phyloP scores from a whole-genome alignment of 1,140 invertebrate genomes.

The roundworm (Caenorhabditis elegans) region WBcel235 BX284605.5:14995001-14995500 shows the following conservation, averaged over 20 bases:
- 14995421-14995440: too few relatives aligned
- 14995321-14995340: too few relatives aligned
- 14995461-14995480: too few relatives aligned
- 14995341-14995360: too few relatives aligned
- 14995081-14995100: neutral
- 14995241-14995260: neutral
- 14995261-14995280: neutral
- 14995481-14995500: too few relatives aligned
- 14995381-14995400: too few relatives aligned
- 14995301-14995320: too few relatives aligned
- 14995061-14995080: neutral
- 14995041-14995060: neutral
- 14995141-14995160: neutral
- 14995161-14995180: neutral
- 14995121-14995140: slow-evolving; percentile 22
- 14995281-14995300: too few relatives aligned
- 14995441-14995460: too few relatives aligned
- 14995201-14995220: neutral
- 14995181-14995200: neutral
- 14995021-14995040: slow-evolving; percentile 1
- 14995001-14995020: neutral
- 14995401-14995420: too few relatives aligned
- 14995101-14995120: neutral
- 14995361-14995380: too few relatives aligned
- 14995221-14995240: neutral